Conservation (phyloP, 2,888 invertebrate species). For the Caenorhabditis auriculariae region DNA sequence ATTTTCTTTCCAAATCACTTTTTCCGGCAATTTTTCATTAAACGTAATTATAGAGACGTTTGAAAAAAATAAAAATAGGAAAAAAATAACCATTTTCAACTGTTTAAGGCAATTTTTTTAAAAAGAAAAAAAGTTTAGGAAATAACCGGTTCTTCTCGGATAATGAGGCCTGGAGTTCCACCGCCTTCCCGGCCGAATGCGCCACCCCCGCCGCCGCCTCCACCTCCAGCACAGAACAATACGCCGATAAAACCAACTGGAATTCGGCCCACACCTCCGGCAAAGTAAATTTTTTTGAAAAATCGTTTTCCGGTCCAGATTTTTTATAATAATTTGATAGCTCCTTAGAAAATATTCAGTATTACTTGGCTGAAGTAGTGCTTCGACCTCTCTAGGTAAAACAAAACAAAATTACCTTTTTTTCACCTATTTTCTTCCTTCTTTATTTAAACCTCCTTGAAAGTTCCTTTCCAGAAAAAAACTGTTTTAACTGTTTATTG, state of each 20-base stretch:
- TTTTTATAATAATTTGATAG: too few relatives aligned
- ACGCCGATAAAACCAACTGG: too few relatives aligned
- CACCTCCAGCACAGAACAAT: constrained; percentile 6
- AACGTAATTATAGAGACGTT: too few relatives aligned
- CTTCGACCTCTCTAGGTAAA: constrained; percentile 4
- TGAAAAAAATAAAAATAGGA: background rate
- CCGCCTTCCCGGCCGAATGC: constrained; percentile 38
- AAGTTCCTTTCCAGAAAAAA: too few relatives aligned
- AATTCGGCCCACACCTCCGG: constrained; percentile 11
- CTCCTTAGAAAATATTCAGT: too few relatives aligned
- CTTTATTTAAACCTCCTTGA: too few relatives aligned
- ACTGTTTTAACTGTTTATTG: background rate
- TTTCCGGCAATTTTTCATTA: too few relatives aligned
- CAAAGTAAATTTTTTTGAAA: too few relatives aligned
- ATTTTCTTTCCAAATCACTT: too few relatives aligned
- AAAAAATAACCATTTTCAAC: background rate
- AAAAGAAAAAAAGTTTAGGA: background rate
- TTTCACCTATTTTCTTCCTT: too few relatives aligned
- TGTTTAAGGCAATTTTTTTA: background rate
- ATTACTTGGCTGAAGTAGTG: too few relatives aligned
- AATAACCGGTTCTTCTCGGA: constrained; percentile 3
- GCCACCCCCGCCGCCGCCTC: constrained; percentile 34
- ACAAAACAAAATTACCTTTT: background rate
- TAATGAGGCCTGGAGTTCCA: constrained; percentile 34
- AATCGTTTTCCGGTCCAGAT: too few relatives aligned